Evolutionary conservation across 64 coral and sea anemone genomes (phyloP).

Genomic region (Pachyseris speciosa): DNA sequence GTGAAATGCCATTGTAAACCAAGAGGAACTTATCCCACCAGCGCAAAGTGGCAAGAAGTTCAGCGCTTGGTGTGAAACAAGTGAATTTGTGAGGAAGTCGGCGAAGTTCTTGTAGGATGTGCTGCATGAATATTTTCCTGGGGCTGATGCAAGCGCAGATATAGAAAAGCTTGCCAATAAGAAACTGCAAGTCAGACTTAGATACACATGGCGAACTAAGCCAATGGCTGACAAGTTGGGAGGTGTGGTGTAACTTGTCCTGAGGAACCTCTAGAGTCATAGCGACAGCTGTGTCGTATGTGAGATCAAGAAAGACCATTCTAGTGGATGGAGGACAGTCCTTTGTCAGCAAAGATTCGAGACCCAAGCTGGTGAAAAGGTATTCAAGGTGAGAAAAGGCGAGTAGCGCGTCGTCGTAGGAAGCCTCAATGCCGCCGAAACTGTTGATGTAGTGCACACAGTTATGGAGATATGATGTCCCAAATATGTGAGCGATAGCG

Average conservation of each 20-base stretch:
- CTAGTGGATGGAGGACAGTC: neutral
- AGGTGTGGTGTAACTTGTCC: neutral
- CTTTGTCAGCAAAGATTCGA: constrained; percentile 25
- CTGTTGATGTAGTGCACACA: constrained; percentile 42
- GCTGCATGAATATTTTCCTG: constrained; percentile 30
- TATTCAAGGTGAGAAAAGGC: neutral
- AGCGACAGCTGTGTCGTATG: neutral
- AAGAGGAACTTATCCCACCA: constrained; percentile 6
- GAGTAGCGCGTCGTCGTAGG: neutral
- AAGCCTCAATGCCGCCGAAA: constrained; percentile 22
- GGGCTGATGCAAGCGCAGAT: constrained; percentile 50
- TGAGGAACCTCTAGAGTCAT: constrained; percentile 15
- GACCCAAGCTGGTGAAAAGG: constrained; percentile 42
- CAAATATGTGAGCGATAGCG: constrained; percentile 58
- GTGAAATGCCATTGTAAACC: constrained; percentile 26
- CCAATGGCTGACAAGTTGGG: neutral
- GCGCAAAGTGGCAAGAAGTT: neutral
- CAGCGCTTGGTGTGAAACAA: neutral
- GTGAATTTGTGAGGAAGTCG: neutral
- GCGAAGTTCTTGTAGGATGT: constrained; percentile 10
- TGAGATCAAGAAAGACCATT: constrained; percentile 45
- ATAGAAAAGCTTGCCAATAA: constrained; percentile 36
- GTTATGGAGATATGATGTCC: neutral
- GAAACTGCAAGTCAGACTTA: constrained; percentile 12
- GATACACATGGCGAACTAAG: neutral